These are phyloP conservation scores for Aphrophora alni DNA, from an alignment of 2,888 invertebrate genomes.

Conservation along the genomic window DNA sequence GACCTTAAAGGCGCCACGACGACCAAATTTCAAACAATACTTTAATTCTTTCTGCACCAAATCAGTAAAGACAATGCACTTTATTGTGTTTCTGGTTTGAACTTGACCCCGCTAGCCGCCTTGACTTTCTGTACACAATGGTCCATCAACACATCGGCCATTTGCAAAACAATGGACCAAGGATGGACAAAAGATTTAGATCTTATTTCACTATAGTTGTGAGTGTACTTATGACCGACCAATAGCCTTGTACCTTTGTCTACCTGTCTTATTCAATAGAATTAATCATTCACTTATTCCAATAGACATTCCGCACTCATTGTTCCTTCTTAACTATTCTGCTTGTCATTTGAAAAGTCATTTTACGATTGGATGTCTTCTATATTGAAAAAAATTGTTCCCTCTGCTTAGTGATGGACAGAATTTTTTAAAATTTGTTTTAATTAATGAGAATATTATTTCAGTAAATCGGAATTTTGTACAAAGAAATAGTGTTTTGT, in stretches of 20 bases:
- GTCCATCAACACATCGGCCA: not conserved
- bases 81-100: not conserved
- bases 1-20: not conserved
- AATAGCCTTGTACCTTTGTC: not conserved
- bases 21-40: not conserved
- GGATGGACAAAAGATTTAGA: not conserved
- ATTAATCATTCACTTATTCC: not conserved
- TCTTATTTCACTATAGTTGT: not conserved
- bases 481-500: too few species aligned
- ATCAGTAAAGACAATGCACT: not conserved
- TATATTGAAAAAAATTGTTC: too few species aligned
- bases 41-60: not conserved
- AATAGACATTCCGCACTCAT: not conserved
- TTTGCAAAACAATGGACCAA: not conserved
- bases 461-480: too few species aligned
- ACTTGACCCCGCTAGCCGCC: not conserved
- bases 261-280: not conserved
- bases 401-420: too few species aligned
- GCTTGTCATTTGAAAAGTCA: not conserved
- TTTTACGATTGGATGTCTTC: not conserved
- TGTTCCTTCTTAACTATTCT: not conserved
- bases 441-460: too few species aligned
- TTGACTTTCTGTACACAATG: not conserved
- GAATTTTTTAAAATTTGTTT: too few species aligned
- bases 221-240: not conserved